Conservation (phyloP, 92 coral and sea anemone species). For the Epizoanthus scotinus region DNA sequence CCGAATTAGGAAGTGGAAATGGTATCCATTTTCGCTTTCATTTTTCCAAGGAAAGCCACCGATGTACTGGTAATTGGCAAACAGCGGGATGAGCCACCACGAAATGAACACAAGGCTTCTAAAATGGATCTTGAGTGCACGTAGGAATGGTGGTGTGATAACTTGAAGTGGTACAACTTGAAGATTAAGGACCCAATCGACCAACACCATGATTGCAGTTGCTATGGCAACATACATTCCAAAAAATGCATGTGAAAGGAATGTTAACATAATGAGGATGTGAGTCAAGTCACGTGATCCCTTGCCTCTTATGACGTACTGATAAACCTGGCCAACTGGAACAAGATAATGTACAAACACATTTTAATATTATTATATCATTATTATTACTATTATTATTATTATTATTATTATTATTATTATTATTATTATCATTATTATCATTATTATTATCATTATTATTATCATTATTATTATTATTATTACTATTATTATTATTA, state of each 20-base stretch:
- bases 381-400: too few relatives aligned
- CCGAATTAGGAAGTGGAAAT: conserved; percentile 46
- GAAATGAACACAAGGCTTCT: conserved; percentile 39
- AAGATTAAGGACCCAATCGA: conserved; percentile 31
- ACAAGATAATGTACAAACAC: not conserved
- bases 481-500: not conserved
- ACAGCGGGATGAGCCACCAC: conserved; percentile 73
- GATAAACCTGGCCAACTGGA: conserved; percentile 62
- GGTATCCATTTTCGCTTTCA: conserved; percentile 55
- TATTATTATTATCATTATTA: too few relatives aligned
- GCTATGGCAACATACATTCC: conserved; percentile 61
- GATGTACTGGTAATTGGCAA: conserved; percentile 49
- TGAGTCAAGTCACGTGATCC: conserved; percentile 53
- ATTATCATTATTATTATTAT: too few relatives aligned
- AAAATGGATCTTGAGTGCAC: conserved; percentile 52
- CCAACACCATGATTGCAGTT: conserved; percentile 52
- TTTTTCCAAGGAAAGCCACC: conserved; percentile 82
- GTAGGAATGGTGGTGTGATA: conserved; percentile 33
- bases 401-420: too few relatives aligned
- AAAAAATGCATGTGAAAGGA: conserved; percentile 65
- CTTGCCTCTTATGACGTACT: conserved; percentile 50
- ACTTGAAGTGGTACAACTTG: conserved; percentile 5
- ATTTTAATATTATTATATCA: not conserved
- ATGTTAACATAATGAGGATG: conserved; percentile 53
- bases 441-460: too few relatives aligned